Base-by-base conservation (phyloP, 2,888 invertebrate genomes). In the Plusia festucae region DNA sequence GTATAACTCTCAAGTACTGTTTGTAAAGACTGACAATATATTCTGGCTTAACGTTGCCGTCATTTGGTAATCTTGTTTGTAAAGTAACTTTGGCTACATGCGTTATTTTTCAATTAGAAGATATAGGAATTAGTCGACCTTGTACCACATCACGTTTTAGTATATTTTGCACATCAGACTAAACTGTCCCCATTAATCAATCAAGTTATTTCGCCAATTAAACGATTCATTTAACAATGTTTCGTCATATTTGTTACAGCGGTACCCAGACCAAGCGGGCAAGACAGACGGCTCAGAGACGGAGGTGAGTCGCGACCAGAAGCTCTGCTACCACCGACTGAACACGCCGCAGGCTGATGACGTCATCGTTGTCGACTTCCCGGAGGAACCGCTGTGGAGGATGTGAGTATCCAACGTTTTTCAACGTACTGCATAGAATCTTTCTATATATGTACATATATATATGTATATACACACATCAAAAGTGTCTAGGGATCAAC, bases 221-320 rank as follows among this genome's bases (percentile, higher is more conserved):
- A 24, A 24, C 24, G 24, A 24, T 24, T 24, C 24, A 3, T 5
- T 5, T 24, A 24, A 24, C 24, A 24, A 34, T 34, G 13, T 30
- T 2, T 2, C 13, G 13, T 34, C 11, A 13, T 13, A 13, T 34
- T 40, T 40, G 40, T 82, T 87, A 81, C 88, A 98, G 98, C 96
- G 97, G 34, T 99, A 98, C 91, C 97, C 98, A 1, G 97, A 97
- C 55, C 97, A 97, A 85, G 95, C 95, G 59, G 98, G 98, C 30
- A 97, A 98, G 92, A 97, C 97, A 2, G 99, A 99, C 94, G 99
- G 99, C 1, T 98, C 98, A 0, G 99, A 99, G 93, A 99, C 99
- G 0, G 96, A 97, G 68, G 96, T 97, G 80, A 98, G 97, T 90
- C 96, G 97, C 85, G 97, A 98, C 92, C 99, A 99, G 92, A 99